Evolutionary conservation across 2,888 invertebrate genomes (phyloP), one percentile per base, ranked within the genome.

Genomic region (Drosophila cracens): DNA sequence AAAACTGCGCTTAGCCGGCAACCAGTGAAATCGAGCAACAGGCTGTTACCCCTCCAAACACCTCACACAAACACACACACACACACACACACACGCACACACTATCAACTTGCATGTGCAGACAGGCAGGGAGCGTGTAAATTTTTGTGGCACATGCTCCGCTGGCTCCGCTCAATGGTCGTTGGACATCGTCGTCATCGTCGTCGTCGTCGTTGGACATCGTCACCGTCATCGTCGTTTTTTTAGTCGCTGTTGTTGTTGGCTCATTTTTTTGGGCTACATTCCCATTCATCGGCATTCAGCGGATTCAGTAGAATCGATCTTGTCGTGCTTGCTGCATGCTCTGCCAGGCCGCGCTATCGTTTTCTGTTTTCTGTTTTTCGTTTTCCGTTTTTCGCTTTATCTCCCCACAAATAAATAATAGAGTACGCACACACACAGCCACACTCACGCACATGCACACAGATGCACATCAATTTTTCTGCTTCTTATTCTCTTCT

Each of bases 311-410:
- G 92, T 92, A 92, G 92, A 92, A 92, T 91, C 90, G 92, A 92
- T 92, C 92, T 92, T 91, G 92, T 92, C 92, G 92, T 85, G 86
- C 87, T 82, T 89, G 90, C 87, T 90, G 89, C 84, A 87, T 91
- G 89, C 46, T 70, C 82, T 60, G 34, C 40, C 69, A 68, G 34
- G 65, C 74, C 76, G 83, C 82, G 80, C 80, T 57, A 72, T 51
- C 74, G 61, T 70, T 75, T 38, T 38, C 25, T 38, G 56, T 56
- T 21, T 33, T 51, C 21, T 53, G 53, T 53, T 54, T 34, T 34
- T 34, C 40, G 40, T 33, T 34, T 18, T 31, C 33, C 53, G 54
- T 36, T 36, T 54, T 46, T 38, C 36, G 34, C 31, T 61, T 68
- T 56, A 53, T 54, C 51, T 49, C 46, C 53, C 21, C 21, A 27